Evolutionary conservation across 2,888 invertebrate species (phyloP).

Genomic region (Drosophila macrospina): DNA sequence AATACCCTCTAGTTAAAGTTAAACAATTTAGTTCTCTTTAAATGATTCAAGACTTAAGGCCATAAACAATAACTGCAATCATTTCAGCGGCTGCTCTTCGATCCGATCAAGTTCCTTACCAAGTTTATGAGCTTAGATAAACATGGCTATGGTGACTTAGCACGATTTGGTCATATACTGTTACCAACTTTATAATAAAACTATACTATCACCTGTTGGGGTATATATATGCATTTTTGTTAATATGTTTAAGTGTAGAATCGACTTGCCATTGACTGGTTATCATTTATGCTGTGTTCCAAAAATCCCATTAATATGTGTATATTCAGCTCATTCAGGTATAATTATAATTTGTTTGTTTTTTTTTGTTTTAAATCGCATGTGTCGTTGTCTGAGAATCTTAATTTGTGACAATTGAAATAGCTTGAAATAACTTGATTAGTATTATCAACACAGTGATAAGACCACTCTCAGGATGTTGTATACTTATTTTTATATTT

Average conservation of each 20-base stretch:
- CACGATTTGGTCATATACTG: not conserved
- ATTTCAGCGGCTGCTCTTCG: not conserved
- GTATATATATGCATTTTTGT: not conserved
- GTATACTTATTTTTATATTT: constrained; percentile 25
- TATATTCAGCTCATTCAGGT: constrained; percentile 3
- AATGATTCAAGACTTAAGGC: too few species aligned
- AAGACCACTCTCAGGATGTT: constrained; percentile 41
- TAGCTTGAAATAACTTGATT: constrained; percentile 37
- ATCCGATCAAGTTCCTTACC: not conserved
- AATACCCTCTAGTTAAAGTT: not conserved
- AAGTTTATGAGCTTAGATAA: not conserved
- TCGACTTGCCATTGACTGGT: constrained; percentile 6
- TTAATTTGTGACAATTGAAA: constrained; percentile 25
- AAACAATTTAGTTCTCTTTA: too few species aligned
- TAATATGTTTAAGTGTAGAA: not conserved
- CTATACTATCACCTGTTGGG: not conserved
- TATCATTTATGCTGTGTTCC: not conserved
- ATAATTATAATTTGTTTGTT: not conserved
- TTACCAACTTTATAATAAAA: constrained; percentile 1
- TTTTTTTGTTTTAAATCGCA: not conserved
- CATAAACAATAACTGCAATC: not conserved
- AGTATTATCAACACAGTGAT: constrained; percentile 38
- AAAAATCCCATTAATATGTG: constrained; percentile 2
- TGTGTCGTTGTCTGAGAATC: constrained; percentile 19
- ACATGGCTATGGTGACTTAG: not conserved